Conservation (phyloP, 1,140 invertebrate genomes). For the Campoletis sonorensis region DNA sequence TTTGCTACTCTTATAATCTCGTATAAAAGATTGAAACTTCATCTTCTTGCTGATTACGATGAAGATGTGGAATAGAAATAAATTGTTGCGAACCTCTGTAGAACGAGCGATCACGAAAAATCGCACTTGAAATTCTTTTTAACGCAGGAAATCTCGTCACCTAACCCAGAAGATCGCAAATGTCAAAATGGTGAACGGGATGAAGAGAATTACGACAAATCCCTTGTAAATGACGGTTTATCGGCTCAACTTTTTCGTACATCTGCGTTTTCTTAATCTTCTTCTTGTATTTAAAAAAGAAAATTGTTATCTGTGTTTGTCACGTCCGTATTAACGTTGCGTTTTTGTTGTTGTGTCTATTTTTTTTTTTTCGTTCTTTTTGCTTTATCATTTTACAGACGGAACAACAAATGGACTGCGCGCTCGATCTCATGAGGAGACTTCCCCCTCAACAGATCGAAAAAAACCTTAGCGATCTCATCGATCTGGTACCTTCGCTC, state of each 20-base stretch:
- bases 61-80: background rate
- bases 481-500: slow-evolving; percentile 95
- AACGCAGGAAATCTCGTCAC: slow-evolving; percentile 41
- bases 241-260: slow-evolving; percentile 14
- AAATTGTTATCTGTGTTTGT: background rate
- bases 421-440: slow-evolving; percentile 98
- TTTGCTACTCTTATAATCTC: background rate
- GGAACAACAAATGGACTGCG: slow-evolving; percentile 98
- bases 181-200: slow-evolving; percentile 64
- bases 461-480: slow-evolving; percentile 98
- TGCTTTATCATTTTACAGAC: slow-evolving; percentile 82
- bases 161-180: slow-evolving; percentile 52
- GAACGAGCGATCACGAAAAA: background rate
- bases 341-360: background rate
- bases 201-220: slow-evolving; percentile 33
- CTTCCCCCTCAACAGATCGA: slow-evolving; percentile 99
- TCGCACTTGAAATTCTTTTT: slow-evolving; percentile 45
- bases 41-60: background rate
- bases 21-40: background rate
- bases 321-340: slow-evolving; percentile 13
- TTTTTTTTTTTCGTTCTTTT: slow-evolving; percentile 21
- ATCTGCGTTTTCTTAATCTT: background rate
- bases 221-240: slow-evolving; percentile 45
- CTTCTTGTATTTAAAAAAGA: background rate
- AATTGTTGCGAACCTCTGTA: background rate